Percentiles rank a stretch among this genome's conserved stretches.
Conservation (phyloP, 92 coral and sea anemone genomes). For the Umimayanthus chanpuru region DNA sequence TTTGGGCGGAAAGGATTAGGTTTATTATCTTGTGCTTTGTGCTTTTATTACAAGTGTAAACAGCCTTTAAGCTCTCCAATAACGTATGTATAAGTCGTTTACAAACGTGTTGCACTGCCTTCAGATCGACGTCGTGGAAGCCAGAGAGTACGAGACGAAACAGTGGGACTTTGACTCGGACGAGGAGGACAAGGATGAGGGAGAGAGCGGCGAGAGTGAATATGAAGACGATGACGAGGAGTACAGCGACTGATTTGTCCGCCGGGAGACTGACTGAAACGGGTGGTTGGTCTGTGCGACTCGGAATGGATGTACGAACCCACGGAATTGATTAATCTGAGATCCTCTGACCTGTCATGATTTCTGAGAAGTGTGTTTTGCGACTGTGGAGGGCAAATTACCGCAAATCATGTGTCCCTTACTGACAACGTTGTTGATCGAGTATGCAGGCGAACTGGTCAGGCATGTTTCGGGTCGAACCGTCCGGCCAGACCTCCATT, state of each 20-base stretch:
- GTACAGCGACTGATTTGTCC: conserved; percentile 66
- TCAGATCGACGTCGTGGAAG: conserved; percentile 92
- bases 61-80: too few species aligned
- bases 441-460: not conserved
- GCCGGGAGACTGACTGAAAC: not conserved
- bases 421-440: not conserved
- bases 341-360: not conserved
- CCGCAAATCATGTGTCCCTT: not conserved
- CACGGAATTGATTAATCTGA: not conserved
- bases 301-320: not conserved
- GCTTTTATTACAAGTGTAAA: too few species aligned
- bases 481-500: too few species aligned
- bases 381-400: not conserved
- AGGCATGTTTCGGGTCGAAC: not conserved
- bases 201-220: conserved; percentile 94
- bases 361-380: not conserved
- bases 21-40: too few species aligned
- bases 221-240: conserved; percentile 88
- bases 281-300: not conserved
- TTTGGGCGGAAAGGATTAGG: too few species aligned
- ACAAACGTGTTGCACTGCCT: not conserved
- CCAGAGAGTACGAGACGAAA: conserved; percentile 89
- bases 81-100: not conserved
- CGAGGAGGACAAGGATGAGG: conserved; percentile 89
- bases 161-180: conserved; percentile 98